Evolutionary conservation across 2,888 invertebrate genomes (phyloP).

Genomic region (Tuta absoluta): DNA sequence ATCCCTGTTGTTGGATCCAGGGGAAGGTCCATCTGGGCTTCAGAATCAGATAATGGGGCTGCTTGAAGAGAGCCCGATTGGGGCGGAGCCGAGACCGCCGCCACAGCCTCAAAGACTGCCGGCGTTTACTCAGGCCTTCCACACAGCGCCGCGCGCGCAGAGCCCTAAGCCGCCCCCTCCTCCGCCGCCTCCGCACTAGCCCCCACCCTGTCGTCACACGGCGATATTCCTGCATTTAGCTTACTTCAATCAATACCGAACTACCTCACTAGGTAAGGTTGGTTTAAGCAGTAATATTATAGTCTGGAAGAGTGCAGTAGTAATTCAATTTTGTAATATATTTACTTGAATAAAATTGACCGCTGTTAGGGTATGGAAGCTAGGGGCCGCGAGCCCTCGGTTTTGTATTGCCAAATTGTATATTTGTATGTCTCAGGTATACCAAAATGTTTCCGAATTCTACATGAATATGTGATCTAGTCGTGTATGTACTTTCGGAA

Average conservation of each 20-base stretch:
- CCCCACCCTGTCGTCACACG: slow-evolving; percentile 36
- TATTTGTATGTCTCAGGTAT: slow-evolving; percentile 72
- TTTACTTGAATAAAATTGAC: slow-evolving; percentile 55
- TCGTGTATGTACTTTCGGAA: slow-evolving; percentile 81
- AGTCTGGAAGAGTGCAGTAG: slow-evolving; percentile 64
- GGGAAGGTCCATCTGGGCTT: slow-evolving; percentile 71
- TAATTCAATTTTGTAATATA: slow-evolving; percentile 52
- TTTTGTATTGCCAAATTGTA: slow-evolving; percentile 75
- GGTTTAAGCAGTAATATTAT: slow-evolving; percentile 69
- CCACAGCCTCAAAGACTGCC: slow-evolving; percentile 62
- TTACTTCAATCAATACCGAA: slow-evolving; percentile 64
- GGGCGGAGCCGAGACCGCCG: slow-evolving; percentile 50
- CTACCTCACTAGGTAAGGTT: slow-evolving; percentile 80
- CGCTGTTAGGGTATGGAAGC: slow-evolving; percentile 51
- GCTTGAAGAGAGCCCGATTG: slow-evolving; percentile 54
- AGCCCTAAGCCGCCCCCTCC: slow-evolving; percentile 75
- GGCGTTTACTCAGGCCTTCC: slow-evolving; percentile 76
- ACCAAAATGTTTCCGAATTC: slow-evolving; percentile 81
- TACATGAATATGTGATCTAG: slow-evolving; percentile 81
- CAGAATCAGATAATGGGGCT: slow-evolving; percentile 67
- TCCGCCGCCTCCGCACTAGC: slow-evolving; percentile 70
- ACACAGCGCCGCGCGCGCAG: slow-evolving; percentile 68
- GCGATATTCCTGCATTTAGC: slow-evolving; percentile 69
- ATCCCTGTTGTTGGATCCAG: slow-evolving; percentile 67
- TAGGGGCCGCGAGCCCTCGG: slow-evolving; percentile 47